Conservation (phyloP, 2,113 vertebrate species). For the Xiphophorus maculatus region DNA sequence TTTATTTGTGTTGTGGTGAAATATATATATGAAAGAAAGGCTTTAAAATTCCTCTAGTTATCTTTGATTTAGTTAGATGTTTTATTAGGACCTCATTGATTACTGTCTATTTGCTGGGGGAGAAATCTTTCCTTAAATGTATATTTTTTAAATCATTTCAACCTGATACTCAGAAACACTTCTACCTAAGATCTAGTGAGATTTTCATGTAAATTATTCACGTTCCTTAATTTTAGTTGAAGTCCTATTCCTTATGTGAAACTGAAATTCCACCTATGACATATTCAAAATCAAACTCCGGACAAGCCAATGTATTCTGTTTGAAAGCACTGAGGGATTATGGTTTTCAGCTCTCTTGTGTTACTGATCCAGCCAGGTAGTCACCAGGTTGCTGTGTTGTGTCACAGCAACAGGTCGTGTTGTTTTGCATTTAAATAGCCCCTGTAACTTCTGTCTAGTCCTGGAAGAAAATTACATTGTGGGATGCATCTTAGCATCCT, state of each 20-base stretch:
- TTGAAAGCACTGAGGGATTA: not conserved
- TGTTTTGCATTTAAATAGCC: conserved; percentile 71
- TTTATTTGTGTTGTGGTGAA: not conserved
- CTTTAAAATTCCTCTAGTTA: not conserved
- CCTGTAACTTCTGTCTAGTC: conserved; percentile 29
- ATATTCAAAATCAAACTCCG: not conserved
- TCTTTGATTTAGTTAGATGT: not conserved
- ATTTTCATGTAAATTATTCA: not conserved
- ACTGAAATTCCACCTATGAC: not conserved
- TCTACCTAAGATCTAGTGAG: not conserved
- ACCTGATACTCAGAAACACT: too few relatives aligned
- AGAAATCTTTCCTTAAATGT: not conserved
- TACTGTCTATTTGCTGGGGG: not conserved
- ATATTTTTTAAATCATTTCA: not conserved
- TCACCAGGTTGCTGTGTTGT: conserved; percentile 34
- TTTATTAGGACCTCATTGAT: not conserved
- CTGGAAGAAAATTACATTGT: conserved; percentile 46
- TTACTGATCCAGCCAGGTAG: conserved; percentile 40
- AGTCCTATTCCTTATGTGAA: not conserved
- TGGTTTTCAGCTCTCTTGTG: conserved; percentile 4
- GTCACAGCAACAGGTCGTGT: conserved; percentile 43
- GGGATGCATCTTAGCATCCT: conserved; percentile 50
- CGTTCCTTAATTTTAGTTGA: not conserved
- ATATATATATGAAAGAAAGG: not conserved
- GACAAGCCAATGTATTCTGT: not conserved